Evolutionary conservation across 2,888 invertebrate species (phyloP).

Genomic region (Cantharis nigra): DNA sequence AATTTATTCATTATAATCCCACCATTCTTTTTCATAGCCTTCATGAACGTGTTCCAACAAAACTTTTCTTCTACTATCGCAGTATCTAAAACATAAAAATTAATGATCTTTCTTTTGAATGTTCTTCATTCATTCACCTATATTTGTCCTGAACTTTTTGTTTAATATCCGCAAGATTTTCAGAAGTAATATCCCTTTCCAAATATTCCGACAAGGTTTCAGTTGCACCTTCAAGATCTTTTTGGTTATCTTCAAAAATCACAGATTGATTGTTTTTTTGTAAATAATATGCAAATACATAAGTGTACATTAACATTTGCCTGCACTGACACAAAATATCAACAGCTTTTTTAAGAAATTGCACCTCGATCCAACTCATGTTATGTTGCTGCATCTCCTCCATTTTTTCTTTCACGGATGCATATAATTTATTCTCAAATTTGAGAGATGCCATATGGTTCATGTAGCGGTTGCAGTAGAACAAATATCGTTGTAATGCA

Average conservation of each 20-base stretch:
- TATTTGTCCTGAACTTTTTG: conserved; percentile 99
- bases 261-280: conserved; percentile 97
- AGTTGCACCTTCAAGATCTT: conserved; percentile 95
- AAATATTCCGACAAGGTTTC: conserved; percentile 97
- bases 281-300: conserved; percentile 98
- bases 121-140: conserved; percentile 64
- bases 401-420: conserved; percentile 96
- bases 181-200: conserved; percentile 96
- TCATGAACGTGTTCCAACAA: conserved; percentile 97
- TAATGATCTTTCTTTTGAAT: neutral
- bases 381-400: conserved; percentile 99
- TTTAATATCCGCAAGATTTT: conserved; percentile 96
- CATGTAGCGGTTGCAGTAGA: conserved; percentile 99
- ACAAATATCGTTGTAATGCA: conserved; percentile 93
- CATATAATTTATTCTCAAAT: conserved; percentile 96
- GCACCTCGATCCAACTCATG: conserved; percentile 99
- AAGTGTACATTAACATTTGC: conserved; percentile 98
- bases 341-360: conserved; percentile 97
- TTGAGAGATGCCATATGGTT: conserved; percentile 99
- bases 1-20: conserved; percentile 89
- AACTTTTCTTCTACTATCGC: conserved; percentile 95
- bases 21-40: conserved; percentile 98
- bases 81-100: conserved; percentile 75
- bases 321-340: conserved; percentile 96
- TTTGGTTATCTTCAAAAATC: conserved; percentile 99